Base-by-base conservation (phyloP, 2,888 invertebrate genomes). In the Trypoxylon attenuatum region DNA sequence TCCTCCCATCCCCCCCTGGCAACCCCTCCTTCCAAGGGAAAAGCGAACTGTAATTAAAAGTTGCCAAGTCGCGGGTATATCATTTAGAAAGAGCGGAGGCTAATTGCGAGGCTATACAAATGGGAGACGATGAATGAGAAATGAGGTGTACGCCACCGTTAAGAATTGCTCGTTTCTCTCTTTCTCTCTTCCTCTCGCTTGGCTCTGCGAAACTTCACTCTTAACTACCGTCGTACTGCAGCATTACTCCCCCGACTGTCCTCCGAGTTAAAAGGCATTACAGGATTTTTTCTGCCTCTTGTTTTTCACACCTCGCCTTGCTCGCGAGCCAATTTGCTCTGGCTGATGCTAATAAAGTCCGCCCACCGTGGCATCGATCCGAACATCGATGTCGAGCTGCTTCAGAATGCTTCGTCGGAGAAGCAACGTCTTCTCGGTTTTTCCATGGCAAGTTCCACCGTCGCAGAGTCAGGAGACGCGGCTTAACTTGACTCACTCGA, bases 91-190 rank as follows among this genome's bases (percentile, higher is more conserved):
- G n/a, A n/a, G n/a, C 21, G n/a, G 25, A 55, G 53, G 53, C 59
- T 68, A 63, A 69, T 68, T 69, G 68, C 59, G 52, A n/a, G 41
- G 46, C 21, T 27, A 59, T 51, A 68, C 54, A 59, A 68, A 63
- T 38, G 52, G 43, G n/a, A 19, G 50, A 13, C 45, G 63, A 50
- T 42, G 52, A 68, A 63, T 49, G 55, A 47, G 58, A 54, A 58
- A 55, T 10, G 61, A 18, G 47, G 56, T 46, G n/a, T n/a, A n/a
- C n/a, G n/a, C 54, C n/a, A 13, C 25, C 57, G 50, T 51, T 55
- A 43, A 39, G 27, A 39, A 50, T 47, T 42, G 39, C 29, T 18
- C 46, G 18, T 13, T 21, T 10, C 8, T 46, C 25, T n/a, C 22
- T 5, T 6, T 6, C 23, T 18, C 5, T 13, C 39, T 13, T 10